Evolutionary conservation across 2,888 invertebrate genomes (phyloP).

Genomic region (Halocaridina rubra): DNA sequence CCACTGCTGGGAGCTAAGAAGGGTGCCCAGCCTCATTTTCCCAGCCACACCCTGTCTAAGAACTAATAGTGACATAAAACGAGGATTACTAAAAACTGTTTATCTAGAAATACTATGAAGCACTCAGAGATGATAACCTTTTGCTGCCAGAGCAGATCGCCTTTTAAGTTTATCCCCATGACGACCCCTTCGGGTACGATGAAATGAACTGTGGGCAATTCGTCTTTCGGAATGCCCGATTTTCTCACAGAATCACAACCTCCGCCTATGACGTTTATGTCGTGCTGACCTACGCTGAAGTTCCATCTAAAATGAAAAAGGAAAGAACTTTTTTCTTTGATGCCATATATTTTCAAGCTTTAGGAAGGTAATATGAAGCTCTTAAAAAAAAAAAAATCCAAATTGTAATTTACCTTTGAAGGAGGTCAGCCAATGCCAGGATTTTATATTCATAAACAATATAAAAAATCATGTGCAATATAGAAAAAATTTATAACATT

Average conservation of each 20-base stretch:
- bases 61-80: too few species aligned
- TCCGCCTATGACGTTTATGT: slow-evolving; percentile 71
- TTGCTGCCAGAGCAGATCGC: slow-evolving; percentile 78
- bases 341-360: background rate
- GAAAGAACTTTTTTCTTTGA: background rate
- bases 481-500: too few species aligned
- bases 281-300: slow-evolving; percentile 92
- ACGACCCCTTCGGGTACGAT: slow-evolving; percentile 64
- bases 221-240: slow-evolving; percentile 71
- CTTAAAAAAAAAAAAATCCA: background rate
- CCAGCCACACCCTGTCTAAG: too few species aligned
- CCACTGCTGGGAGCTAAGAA: too few species aligned
- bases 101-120: too few species aligned
- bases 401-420: too few species aligned
- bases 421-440: too few species aligned
- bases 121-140: too few species aligned
- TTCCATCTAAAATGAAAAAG: slow-evolving; percentile 79
- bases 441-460: too few species aligned
- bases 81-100: too few species aligned
- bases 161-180: slow-evolving; percentile 74
- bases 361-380: background rate
- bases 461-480: too few species aligned
- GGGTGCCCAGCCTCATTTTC: too few species aligned
- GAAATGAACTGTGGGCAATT: slow-evolving; percentile 49
- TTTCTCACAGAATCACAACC: slow-evolving; percentile 70